Evolutionary conservation across 2,797 vertebrate genomes (phyloP).

Genomic region (Lithobates sylvaticus): DNA sequence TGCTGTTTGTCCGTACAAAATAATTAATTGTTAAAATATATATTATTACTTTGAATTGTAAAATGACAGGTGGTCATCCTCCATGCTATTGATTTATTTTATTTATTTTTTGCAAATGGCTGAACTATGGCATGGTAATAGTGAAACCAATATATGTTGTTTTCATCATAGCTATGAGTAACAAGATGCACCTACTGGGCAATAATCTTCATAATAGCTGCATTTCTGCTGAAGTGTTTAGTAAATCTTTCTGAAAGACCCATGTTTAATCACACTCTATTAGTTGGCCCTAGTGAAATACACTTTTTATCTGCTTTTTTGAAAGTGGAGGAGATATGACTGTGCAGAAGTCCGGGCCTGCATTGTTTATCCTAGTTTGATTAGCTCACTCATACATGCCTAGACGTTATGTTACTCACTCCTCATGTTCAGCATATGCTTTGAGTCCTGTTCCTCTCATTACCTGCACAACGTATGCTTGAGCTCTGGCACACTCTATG

Average conservation of each 20-base stretch:
- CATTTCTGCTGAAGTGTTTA: too few species aligned
- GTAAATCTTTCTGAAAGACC: neutral
- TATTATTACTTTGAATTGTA: too few species aligned
- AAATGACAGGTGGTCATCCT: too few species aligned
- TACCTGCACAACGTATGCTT: slow-evolving; percentile 63
- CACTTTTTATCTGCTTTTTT: neutral
- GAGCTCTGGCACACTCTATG: slow-evolving; percentile 52
- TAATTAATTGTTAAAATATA: too few species aligned
- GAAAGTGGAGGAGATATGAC: neutral
- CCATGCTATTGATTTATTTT: too few species aligned
- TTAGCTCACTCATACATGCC: slow-evolving; percentile 26
- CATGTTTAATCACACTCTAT: neutral
- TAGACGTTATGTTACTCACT: slow-evolving; percentile 37
- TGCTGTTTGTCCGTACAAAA: too few species aligned
- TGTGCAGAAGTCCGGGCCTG: neutral
- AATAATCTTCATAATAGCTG: too few species aligned
- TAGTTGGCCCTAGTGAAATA: neutral
- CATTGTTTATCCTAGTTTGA: slow-evolving; percentile 27
- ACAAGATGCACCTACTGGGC: too few species aligned
- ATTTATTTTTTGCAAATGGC: too few species aligned
- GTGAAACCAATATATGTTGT: too few species aligned
- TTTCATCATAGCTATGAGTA: too few species aligned
- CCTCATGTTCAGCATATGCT: slow-evolving; percentile 61
- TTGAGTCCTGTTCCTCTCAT: slow-evolving; percentile 54
- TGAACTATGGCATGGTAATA: too few species aligned